phyloP scores from a whole-genome alignment of 2,113 vertebrate genomes.

The Datnioides undecimradiatus region DNA sequence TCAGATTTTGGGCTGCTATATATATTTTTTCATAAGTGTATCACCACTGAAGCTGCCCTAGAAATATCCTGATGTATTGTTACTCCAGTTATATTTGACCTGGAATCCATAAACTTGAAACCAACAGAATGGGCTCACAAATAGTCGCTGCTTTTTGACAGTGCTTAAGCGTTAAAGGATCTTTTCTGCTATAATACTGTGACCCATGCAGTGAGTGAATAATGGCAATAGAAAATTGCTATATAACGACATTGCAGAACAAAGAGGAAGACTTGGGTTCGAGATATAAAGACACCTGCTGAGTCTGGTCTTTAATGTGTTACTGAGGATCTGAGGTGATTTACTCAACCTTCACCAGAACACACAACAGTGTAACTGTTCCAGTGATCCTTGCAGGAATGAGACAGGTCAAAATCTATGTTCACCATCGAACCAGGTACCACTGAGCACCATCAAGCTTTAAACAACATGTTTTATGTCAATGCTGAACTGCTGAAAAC shows the following conservation, averaged over 20 bases:
- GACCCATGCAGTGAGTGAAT: neutral
- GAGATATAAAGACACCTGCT: constrained; percentile 10
- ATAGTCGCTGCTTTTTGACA: neutral
- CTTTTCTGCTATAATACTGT: neutral
- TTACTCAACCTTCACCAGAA: neutral
- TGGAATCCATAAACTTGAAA: neutral
- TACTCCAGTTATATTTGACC: neutral
- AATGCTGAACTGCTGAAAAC: neutral
- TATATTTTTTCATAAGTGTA: neutral
- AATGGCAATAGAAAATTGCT: neutral
- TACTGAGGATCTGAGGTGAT: neutral
- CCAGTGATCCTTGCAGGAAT: neutral
- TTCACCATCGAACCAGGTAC: neutral
- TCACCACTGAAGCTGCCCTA: neutral
- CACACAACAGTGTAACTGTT: neutral
- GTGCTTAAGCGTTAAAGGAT: neutral
- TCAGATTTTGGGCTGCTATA: neutral
- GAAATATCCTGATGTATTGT: neutral
- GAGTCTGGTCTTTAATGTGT: constrained; percentile 23
- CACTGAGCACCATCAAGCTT: neutral
- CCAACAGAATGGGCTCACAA: neutral
- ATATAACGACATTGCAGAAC: constrained; percentile 20
- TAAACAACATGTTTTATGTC: neutral
- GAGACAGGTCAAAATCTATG: neutral
- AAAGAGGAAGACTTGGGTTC: constrained; percentile 1